These are phyloP conservation scores for Pyrocoelia pectoralis DNA, from an alignment of 2,888 invertebrate genomes.

Conservation along the genomic window DNA sequence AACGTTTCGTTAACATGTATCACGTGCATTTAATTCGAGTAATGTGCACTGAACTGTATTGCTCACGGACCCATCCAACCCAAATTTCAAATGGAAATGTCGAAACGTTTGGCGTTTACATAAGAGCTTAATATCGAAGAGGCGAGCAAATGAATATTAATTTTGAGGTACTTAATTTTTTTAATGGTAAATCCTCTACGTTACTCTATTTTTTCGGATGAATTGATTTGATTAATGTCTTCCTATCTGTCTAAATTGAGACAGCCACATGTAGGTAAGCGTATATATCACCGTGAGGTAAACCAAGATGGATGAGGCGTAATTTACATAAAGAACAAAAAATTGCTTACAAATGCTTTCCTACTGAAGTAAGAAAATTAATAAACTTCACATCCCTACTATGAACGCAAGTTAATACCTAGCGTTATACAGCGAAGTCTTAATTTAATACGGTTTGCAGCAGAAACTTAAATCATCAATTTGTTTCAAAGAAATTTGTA, in stretches of 20 bases:
- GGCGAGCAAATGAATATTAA: background rate
- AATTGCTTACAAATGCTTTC: background rate
- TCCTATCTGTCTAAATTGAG: background rate
- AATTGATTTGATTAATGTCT: background rate
- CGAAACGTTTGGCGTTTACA: background rate
- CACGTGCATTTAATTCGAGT: slow-evolving; percentile 31
- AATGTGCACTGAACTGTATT: slow-evolving; percentile 26
- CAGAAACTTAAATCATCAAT: too few species aligned
- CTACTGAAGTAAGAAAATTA: too few species aligned
- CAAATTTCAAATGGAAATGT: slow-evolving; percentile 3
- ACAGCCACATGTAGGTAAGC: background rate
- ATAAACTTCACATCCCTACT: too few species aligned
- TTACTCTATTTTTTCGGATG: background rate
- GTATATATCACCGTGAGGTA: too few species aligned
- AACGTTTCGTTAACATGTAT: slow-evolving; percentile 33
- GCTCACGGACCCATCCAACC: background rate
- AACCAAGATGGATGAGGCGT: background rate
- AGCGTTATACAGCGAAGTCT: too few species aligned
- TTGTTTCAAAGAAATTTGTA: too few species aligned
- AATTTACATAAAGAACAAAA: background rate
- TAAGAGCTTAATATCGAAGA: background rate
- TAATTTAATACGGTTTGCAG: too few species aligned
- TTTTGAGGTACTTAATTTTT: background rate
- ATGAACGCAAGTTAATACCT: too few species aligned
- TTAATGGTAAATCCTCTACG: background rate